Percentiles rank a stretch among this genome's conserved stretches.
Evolutionary conservation across 2,888 invertebrate species (phyloP).

Genomic region (Erannis defoliaria): DNA sequence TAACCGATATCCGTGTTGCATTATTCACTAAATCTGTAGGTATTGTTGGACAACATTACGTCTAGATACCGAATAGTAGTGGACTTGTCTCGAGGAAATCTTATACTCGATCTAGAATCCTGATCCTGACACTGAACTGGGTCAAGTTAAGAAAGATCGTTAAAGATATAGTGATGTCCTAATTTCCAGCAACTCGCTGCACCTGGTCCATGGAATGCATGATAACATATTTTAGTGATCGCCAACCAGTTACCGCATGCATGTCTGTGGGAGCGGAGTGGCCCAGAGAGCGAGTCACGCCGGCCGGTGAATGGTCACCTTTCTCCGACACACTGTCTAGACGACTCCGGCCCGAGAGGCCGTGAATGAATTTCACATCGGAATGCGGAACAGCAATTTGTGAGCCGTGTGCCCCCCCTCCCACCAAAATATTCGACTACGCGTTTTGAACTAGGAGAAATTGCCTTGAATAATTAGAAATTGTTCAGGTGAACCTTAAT

Average conservation of each 20-base stretch:
- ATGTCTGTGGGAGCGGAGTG: conserved; percentile 69
- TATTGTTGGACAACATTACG: background rate
- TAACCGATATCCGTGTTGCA: conserved; percentile 32
- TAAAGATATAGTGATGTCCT: too few species aligned
- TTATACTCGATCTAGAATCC: background rate
- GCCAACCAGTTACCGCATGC: conserved; percentile 55
- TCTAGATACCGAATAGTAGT: background rate
- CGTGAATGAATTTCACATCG: conserved; percentile 82
- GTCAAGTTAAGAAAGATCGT: background rate
- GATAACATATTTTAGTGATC: conserved; percentile 30
- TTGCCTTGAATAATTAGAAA: conserved; percentile 68
- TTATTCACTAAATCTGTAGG: conserved; percentile 18
- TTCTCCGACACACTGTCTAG: conserved; percentile 85
- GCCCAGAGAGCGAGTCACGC: conserved; percentile 62
- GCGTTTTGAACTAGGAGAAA: conserved; percentile 67
- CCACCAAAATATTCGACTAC: conserved; percentile 64
- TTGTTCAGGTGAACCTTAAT: conserved; percentile 50
- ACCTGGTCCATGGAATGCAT: conserved; percentile 21
- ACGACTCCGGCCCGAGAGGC: conserved; percentile 80
- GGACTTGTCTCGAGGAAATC: background rate
- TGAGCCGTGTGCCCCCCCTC: conserved; percentile 49
- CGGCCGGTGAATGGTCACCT: conserved; percentile 84
- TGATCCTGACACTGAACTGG: background rate
- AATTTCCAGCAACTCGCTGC: background rate
- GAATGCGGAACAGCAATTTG: conserved; percentile 83